These are phyloP conservation scores for Myotis myotis DNA, from an alignment of 2,797 vertebrate species.

Conservation along the genomic window DNA sequence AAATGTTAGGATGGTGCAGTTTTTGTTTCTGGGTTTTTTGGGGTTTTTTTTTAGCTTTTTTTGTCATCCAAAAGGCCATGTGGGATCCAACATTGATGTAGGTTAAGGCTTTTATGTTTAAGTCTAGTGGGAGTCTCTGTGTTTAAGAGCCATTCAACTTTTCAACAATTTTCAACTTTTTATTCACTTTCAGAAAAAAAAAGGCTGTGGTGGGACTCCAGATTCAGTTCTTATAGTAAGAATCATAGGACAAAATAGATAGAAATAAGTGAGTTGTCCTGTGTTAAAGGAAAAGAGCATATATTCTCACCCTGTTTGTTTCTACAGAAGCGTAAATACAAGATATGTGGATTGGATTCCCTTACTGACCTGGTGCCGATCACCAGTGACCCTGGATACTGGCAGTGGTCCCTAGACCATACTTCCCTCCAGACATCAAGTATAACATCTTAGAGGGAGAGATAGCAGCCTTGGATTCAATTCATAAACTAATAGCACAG, in stretches of 20 bases:
- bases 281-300: slow-evolving; percentile 28
- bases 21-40: not conserved
- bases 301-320: slow-evolving; percentile 38
- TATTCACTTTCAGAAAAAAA: not conserved
- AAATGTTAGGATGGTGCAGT: not conserved
- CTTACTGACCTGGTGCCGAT: not conserved
- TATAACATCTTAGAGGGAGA: not conserved
- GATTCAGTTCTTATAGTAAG: not conserved
- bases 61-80: slow-evolving; percentile 8
- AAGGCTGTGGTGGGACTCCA: not conserved
- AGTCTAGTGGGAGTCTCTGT: not conserved
- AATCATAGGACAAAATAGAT: slow-evolving; percentile 18
- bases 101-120: not conserved
- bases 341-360: slow-evolving; percentile 4
- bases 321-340: slow-evolving; percentile 1
- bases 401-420: slow-evolving; percentile 23
- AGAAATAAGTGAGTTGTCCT: slow-evolving; percentile 26
- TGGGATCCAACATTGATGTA: not conserved
- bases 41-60: not conserved
- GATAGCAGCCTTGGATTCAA: not conserved
- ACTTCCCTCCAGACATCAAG: not conserved
- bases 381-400: slow-evolving; percentile 22
- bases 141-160: slow-evolving; percentile 40
- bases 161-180: slow-evolving; percentile 24
- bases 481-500: slow-evolving; percentile 50